A percentile compares a stretch with the other conserved stretches of the same genome.
These are phyloP conservation scores for Alligator sinensis DNA, from an alignment of 2,113 vertebrate species.

Conservation along the genomic window DNA sequence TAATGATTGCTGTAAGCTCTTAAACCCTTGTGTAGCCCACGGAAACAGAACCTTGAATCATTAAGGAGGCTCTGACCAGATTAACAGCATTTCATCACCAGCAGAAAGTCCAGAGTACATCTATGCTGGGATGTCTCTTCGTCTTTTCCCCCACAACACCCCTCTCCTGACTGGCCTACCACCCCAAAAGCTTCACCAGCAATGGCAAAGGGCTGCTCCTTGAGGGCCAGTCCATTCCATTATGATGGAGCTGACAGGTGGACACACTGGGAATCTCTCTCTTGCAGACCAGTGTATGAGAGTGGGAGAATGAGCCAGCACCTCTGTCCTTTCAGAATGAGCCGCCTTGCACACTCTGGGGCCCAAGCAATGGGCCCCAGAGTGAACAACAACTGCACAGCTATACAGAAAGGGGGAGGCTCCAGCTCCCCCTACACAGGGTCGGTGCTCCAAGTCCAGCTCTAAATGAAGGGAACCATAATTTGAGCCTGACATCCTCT, in stretches of 20 bases:
- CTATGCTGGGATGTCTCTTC: not conserved
- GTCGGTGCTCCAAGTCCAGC: not conserved
- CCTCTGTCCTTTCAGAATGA: not conserved
- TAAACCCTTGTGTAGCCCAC: not conserved
- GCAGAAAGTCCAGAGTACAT: rapidly evolving
- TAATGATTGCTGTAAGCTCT: not conserved
- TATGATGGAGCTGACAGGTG: not conserved
- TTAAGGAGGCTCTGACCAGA: not conserved
- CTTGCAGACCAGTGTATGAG: not conserved
- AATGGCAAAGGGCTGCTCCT: not conserved
- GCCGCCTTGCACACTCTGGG: not conserved
- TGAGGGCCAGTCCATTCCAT: not conserved
- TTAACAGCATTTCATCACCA: not conserved
- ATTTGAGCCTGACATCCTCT: not conserved
- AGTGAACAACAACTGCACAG: not conserved
- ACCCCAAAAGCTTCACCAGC: not conserved
- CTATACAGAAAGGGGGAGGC: not conserved
- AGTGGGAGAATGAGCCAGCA: not conserved
- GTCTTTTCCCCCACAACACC: not conserved
- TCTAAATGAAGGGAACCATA: not conserved
- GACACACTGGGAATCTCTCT: not conserved
- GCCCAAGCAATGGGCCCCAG: not conserved
- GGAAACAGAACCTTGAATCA: not conserved
- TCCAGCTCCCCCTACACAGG: not conserved
- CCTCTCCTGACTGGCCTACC: no score